Evolutionary conservation across 2,797 vertebrate genomes (phyloP).

Genomic region (Enteromius thamalakanensis): DNA sequence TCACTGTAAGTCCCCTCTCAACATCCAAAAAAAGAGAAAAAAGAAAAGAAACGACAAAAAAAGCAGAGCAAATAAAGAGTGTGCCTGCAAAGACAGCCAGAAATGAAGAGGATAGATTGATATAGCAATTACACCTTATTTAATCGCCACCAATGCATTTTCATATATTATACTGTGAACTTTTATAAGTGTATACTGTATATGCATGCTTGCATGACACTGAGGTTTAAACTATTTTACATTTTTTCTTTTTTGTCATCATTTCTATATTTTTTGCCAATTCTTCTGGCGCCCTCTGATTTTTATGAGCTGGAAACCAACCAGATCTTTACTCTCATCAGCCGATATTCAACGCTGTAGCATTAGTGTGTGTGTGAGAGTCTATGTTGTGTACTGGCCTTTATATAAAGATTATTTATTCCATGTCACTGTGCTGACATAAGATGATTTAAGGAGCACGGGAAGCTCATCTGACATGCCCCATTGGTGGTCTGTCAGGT

Average conservation of each 20-base stretch:
- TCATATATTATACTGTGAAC: constrained; percentile 63
- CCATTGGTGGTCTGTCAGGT: constrained; percentile 56
- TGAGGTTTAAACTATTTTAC: background rate
- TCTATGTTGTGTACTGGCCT: background rate
- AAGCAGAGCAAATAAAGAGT: constrained; percentile 7
- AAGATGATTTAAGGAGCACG: constrained; percentile 52
- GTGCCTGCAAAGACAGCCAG: constrained; percentile 67
- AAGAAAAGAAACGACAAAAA: background rate
- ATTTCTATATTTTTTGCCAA: too few species aligned
- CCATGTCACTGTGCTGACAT: constrained; percentile 38
- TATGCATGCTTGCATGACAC: background rate
- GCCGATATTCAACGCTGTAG: background rate
- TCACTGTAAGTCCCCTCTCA: constrained; percentile 40
- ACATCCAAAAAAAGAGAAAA: background rate
- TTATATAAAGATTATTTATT: constrained; percentile 21
- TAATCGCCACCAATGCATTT: constrained; percentile 78
- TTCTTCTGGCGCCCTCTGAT: background rate
- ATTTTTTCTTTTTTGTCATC: background rate
- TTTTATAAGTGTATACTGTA: background rate
- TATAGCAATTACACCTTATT: constrained; percentile 80
- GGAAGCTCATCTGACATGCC: constrained; percentile 43
- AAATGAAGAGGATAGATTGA: constrained; percentile 76
- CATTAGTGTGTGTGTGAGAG: constrained; percentile 12
- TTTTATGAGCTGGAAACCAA: background rate
- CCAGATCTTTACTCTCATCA: background rate